Percentiles rank a stretch among this genome's conserved stretches.
Conservation (phyloP, 2,113 vertebrate genomes). For the Zosterops lateralis region DNA sequence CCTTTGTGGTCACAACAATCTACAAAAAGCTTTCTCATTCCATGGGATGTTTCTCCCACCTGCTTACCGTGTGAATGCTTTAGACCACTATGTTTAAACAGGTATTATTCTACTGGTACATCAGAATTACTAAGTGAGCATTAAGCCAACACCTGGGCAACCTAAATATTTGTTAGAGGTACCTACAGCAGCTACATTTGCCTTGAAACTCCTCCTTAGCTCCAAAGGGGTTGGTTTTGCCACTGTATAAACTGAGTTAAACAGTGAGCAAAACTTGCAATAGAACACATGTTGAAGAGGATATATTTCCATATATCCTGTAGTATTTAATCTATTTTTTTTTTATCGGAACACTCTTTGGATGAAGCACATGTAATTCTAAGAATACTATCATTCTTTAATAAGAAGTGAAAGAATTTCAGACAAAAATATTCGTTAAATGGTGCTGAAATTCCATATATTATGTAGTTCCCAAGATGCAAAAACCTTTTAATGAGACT, state of each 20-base stretch:
- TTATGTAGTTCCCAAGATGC: accelerated
- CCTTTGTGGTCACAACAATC: neutral
- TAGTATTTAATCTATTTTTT: neutral
- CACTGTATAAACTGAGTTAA: neutral
- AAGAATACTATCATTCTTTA: neutral
- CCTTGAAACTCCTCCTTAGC: neutral
- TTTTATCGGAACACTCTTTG: neutral
- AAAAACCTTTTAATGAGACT: neutral
- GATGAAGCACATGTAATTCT: neutral
- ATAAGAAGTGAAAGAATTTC: neutral
- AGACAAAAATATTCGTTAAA: neutral
- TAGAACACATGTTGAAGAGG: neutral
- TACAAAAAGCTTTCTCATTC: neutral
- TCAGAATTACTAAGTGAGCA: neutral
- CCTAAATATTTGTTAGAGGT: neutral
- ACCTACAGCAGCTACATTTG: neutral
- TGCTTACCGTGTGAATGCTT: neutral
- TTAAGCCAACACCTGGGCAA: neutral
- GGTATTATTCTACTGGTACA: neutral
- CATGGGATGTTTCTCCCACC: neutral
- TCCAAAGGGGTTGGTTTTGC: neutral
- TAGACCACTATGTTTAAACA: neutral
- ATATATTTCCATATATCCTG: neutral
- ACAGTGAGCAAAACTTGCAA: neutral
- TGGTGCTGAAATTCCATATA: neutral